Percentiles rank a stretch among this genome's conserved stretches.
These are phyloP conservation scores for Ophthalmotilapia sp. DNA, from an alignment of 2,113 vertebrate genomes.

Conservation along the genomic window DNA sequence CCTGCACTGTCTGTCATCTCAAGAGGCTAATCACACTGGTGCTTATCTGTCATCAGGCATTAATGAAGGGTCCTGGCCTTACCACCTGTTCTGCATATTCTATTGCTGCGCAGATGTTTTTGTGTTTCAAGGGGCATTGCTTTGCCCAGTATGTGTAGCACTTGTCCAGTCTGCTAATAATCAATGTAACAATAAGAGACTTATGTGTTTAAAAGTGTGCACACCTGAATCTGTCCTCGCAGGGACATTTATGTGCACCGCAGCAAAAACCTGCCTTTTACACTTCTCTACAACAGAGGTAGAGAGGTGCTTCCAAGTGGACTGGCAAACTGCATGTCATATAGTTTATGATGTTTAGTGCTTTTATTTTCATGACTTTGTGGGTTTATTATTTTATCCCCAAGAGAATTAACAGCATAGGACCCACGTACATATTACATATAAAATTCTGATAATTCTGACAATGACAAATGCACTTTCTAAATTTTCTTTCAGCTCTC, in stretches of 20 bases:
- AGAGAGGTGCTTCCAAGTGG: neutral
- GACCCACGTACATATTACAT: neutral
- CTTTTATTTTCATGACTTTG: neutral
- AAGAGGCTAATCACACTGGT: neutral
- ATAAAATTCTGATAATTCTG: neutral
- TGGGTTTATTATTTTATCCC: neutral
- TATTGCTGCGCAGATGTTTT: conserved; percentile 41
- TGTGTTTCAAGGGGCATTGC: neutral
- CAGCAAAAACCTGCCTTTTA: neutral
- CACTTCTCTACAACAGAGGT: neutral
- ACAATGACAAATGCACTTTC: neutral
- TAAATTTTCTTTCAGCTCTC: neutral
- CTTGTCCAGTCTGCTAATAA: neutral
- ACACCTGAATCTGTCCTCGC: conserved; percentile 17
- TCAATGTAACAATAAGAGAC: neutral
- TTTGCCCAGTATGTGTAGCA: neutral
- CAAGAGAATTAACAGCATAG: neutral
- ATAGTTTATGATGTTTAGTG: neutral
- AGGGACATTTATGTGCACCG: neutral
- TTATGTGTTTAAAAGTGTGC: conserved; percentile 4
- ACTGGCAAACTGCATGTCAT: neutral
- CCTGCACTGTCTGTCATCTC: neutral
- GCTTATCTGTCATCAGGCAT: conserved; percentile 42
- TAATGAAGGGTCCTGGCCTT: conserved; percentile 43
- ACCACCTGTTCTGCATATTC: conserved; percentile 43